Evolutionary conservation across 2,888 invertebrate species (phyloP).

Genomic region (Chouioia cunea): DNA sequence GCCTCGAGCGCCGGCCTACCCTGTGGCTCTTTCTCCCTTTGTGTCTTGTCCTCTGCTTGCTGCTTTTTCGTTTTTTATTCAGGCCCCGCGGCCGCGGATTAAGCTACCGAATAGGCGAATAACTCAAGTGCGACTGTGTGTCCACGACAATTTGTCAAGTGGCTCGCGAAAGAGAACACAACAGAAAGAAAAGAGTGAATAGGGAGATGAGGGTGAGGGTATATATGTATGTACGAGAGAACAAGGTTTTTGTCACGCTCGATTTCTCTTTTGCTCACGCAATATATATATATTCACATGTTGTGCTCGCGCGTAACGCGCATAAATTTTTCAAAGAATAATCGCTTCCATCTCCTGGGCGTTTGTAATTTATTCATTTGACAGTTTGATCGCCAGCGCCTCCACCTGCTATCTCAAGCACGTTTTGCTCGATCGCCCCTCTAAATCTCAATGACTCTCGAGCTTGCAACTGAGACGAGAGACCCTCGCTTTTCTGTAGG

Average conservation of each 20-base stretch:
- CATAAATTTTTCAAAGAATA: slow-evolving; percentile 38
- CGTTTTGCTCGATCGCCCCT: slow-evolving; percentile 2
- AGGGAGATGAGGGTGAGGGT: not conserved
- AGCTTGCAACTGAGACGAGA: not conserved
- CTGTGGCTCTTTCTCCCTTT: slow-evolving; percentile 14
- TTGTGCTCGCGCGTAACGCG: not conserved
- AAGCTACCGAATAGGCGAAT: slow-evolving; percentile 26
- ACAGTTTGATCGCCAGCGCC: slow-evolving; percentile 5
- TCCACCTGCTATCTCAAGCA: not conserved
- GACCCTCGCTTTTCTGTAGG: not conserved
- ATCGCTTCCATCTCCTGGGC: slow-evolving; percentile 24
- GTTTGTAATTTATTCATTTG: slow-evolving; percentile 30
- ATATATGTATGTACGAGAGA: no score
- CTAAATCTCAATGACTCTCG: slow-evolving; percentile 14
- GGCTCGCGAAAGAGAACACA: not conserved
- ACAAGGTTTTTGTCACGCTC: slow-evolving; percentile 5
- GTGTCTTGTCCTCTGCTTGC: not conserved
- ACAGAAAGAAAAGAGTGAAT: not conserved
- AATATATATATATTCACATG: not conserved
- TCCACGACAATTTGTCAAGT: slow-evolving; percentile 34
- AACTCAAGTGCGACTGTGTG: slow-evolving; percentile 19
- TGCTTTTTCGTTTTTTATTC: slow-evolving; percentile 7
- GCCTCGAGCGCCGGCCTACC: slow-evolving; percentile 49
- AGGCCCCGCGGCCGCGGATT: slow-evolving; percentile 31
- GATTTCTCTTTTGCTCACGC: not conserved